Evolutionary conservation across 2,113 vertebrate species (phyloP).

Genomic region (Polypterus senegalus): DNA sequence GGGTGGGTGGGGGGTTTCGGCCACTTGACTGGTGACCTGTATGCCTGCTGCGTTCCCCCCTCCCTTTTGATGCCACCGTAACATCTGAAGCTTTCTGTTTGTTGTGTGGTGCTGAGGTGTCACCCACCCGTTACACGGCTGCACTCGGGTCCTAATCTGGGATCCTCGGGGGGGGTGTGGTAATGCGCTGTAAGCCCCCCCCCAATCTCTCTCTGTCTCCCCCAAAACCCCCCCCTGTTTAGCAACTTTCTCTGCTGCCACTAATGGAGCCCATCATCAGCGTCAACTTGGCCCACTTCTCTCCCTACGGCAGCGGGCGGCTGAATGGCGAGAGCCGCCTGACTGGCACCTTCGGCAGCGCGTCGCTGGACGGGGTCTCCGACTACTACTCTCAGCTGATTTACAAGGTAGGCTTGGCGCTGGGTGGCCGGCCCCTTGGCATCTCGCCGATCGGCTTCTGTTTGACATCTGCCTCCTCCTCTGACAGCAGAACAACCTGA

Average conservation of each 20-base stretch:
- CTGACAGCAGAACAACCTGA: constrained; percentile 86
- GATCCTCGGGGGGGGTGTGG: too few relatives aligned
- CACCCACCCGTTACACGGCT: too few relatives aligned
- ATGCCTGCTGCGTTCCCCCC: too few relatives aligned
- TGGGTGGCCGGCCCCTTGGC: too few relatives aligned
- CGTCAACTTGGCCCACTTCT: constrained; percentile 82
- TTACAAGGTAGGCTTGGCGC: constrained; percentile 54
- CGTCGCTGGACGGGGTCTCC: constrained; percentile 73
- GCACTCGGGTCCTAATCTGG: too few relatives aligned
- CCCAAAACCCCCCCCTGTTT: not conserved
- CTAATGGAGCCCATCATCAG: constrained; percentile 88
- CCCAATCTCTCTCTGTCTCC: too few relatives aligned
- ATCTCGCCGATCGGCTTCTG: too few relatives aligned
- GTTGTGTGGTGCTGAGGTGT: too few relatives aligned
- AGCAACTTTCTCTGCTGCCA: constrained; percentile 85
- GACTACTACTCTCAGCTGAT: constrained; percentile 95
- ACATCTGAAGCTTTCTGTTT: too few relatives aligned
- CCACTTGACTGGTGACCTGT: not conserved
- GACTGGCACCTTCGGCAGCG: constrained; percentile 80
- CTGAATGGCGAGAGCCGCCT: constrained; percentile 71
- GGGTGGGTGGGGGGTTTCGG: not conserved
- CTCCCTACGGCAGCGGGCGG: constrained; percentile 76
- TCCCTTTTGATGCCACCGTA: too few relatives aligned
- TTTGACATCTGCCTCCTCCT: not conserved
- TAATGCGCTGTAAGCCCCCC: too few relatives aligned